These are phyloP conservation scores for Hetaerina titia DNA, from an alignment of 2,888 invertebrate genomes.

Conservation along the genomic window DNA sequence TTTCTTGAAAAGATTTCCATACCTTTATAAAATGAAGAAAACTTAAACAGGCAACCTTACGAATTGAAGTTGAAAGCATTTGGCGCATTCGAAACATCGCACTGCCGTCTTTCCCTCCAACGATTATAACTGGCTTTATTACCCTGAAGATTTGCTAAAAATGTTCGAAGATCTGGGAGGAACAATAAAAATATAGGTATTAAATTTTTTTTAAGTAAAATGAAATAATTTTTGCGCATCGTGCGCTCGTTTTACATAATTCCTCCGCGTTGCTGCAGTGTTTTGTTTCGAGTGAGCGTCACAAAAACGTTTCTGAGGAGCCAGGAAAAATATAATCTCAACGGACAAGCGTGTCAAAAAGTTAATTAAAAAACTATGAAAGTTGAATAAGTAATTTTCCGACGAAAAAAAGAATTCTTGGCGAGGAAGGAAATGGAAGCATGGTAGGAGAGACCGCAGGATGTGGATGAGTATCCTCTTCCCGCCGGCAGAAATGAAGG, in stretches of 20 bases:
- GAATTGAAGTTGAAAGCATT: background rate
- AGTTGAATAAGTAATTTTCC: constrained; percentile 32
- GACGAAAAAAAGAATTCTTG: background rate
- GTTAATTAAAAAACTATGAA: constrained; percentile 21
- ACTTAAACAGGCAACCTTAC: background rate
- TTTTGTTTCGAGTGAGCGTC: background rate
- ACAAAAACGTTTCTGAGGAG: background rate
- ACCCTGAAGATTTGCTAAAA: too few species aligned
- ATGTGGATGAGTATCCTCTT: background rate
- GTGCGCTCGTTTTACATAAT: background rate
- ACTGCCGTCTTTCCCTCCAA: too few species aligned
- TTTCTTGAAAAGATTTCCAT: background rate
- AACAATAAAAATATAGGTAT: background rate
- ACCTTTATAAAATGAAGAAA: background rate
- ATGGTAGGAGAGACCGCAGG: background rate
- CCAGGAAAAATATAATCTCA: background rate
- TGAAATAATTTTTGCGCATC: background rate
- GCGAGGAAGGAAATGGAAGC: background rate
- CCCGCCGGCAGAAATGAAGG: background rate
- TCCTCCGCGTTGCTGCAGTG: background rate
- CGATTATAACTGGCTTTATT: too few species aligned
- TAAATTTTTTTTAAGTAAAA: background rate
- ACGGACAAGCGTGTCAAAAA: constrained; percentile 6
- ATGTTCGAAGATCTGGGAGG: background rate
- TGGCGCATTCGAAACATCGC: too few species aligned